Conservation (phyloP, 2,113 vertebrate species). For the Zosterops pallidus region DNA sequence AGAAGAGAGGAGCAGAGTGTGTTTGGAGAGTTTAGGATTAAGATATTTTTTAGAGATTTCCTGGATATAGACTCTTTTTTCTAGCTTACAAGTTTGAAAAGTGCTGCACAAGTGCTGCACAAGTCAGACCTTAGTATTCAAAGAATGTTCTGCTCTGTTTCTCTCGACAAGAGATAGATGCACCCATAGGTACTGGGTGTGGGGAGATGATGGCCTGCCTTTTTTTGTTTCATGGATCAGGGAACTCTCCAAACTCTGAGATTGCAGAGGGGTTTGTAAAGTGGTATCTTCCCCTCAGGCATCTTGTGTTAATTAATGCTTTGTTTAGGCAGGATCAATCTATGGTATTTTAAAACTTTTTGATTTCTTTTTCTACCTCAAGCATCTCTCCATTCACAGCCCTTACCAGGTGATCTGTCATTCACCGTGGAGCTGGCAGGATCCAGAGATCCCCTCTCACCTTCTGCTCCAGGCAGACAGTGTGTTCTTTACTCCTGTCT, state of each 20-base stretch:
- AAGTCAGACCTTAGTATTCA: conserved; percentile 6
- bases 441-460: not conserved
- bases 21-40: not conserved
- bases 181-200: not conserved
- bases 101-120: not conserved
- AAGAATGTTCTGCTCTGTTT: not conserved
- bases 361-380: not conserved
- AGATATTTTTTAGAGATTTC: not conserved
- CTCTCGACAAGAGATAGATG: not conserved
- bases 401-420: not conserved
- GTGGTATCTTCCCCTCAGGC: not conserved
- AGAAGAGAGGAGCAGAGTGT: not conserved
- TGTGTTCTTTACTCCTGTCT: not conserved
- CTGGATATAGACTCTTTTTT: not conserved
- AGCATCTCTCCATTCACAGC: not conserved
- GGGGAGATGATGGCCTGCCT: not conserved
- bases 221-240: not conserved
- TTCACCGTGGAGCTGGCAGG: not conserved
- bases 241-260: not conserved
- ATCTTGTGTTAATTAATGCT: not conserved
- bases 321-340: not conserved
- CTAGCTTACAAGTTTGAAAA: conserved; percentile 10
- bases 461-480: not conserved
- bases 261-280: not conserved
- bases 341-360: not conserved